These are phyloP conservation scores for Drosophila planitibia DNA, from an alignment of 2,888 invertebrate genomes.

Conservation along the genomic window DNA sequence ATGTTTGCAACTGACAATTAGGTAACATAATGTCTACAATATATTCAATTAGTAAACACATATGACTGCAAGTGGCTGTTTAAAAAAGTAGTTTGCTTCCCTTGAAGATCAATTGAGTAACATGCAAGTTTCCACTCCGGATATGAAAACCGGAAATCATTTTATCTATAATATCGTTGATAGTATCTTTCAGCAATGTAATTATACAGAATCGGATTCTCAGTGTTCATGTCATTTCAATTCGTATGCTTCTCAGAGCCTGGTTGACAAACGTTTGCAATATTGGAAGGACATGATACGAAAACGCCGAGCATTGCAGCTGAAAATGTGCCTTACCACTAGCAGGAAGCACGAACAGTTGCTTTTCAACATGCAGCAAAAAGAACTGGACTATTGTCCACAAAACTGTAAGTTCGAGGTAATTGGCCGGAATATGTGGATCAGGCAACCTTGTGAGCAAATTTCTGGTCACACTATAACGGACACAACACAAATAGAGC, in stretches of 20 bases:
- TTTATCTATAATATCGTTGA: conserved; percentile 39
- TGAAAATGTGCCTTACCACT: conserved; percentile 29
- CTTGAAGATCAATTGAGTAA: not conserved
- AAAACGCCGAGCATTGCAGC: conserved; percentile 53
- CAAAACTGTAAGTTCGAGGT: conserved; percentile 56
- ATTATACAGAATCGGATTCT: conserved; percentile 9
- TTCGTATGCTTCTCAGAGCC: conserved; percentile 20
- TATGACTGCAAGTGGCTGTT: not conserved
- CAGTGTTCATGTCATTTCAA: not conserved
- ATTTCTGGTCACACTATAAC: conserved; percentile 28
- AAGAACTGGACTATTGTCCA: conserved; percentile 57
- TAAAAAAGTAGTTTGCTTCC: not conserved
- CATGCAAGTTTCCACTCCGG: too few species aligned
- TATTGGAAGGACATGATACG: conserved; percentile 77
- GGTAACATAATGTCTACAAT: not conserved
- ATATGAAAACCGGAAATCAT: not conserved
- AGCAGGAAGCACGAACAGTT: conserved; percentile 48
- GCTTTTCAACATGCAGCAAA: conserved; percentile 55
- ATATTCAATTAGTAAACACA: not conserved
- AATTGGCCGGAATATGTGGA: conserved; percentile 46
- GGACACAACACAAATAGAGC: not conserved
- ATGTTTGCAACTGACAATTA: not conserved
- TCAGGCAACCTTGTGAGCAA: not conserved
- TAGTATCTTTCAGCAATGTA: conserved; percentile 24
- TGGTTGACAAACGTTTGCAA: conserved; percentile 68